phyloP scores from a whole-genome alignment of 2,113 vertebrate species.

The Campylomormyrus tamandua region DNA sequence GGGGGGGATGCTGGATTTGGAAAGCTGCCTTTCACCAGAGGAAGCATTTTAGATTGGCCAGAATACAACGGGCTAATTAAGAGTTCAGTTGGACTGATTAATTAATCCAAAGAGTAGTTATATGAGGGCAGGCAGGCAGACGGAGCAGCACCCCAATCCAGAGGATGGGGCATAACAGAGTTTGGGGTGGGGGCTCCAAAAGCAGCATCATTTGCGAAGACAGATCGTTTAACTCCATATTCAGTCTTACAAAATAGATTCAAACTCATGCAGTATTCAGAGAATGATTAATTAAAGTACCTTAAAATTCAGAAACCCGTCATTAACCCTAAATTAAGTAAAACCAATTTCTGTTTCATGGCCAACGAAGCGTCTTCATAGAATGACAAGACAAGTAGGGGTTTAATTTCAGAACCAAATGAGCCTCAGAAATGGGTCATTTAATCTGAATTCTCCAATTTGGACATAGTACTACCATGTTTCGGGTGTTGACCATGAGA shows the following conservation, averaged over 20 bases:
- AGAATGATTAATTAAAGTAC: not conserved
- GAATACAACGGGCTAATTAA: not conserved
- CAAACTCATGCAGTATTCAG: not conserved
- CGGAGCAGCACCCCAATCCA: not conserved
- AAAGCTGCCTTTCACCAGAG: not conserved
- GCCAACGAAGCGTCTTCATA: not conserved
- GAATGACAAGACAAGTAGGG: not conserved
- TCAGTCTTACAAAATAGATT: not conserved
- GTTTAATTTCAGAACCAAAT: conserved; percentile 1
- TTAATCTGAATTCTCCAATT: not conserved
- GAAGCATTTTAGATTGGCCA: not conserved
- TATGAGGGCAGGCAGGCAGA: not conserved
- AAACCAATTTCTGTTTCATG: conserved; percentile 2
- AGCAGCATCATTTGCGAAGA: not conserved
- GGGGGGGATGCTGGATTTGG: not conserved
- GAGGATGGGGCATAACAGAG: not conserved
- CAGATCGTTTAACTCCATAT: not conserved
- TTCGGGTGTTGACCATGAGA: too few species aligned
- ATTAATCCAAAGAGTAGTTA: not conserved
- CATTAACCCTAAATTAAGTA: conserved; percentile 5
- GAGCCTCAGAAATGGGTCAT: not conserved
- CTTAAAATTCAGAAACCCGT: not conserved
- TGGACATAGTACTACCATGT: too few species aligned
- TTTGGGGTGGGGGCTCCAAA: not conserved
- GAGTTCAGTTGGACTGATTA: not conserved